phyloP scores from a whole-genome alignment of 30 jellyfish, hydroid and myxozoan species.

The Turritopsis rubra region DNA sequence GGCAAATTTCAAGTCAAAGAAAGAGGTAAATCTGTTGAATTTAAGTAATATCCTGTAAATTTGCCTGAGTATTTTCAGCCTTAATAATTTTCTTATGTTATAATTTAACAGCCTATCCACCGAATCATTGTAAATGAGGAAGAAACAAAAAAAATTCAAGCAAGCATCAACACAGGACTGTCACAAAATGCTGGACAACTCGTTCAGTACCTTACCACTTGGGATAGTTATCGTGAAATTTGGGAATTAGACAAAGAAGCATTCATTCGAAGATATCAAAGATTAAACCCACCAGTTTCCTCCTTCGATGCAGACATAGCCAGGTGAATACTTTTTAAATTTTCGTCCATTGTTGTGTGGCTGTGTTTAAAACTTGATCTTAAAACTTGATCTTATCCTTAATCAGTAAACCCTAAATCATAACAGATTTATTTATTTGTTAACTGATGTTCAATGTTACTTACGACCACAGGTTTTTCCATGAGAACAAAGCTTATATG shows the following conservation, averaged over 20 bases:
- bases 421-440: too few species aligned
- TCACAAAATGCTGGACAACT: slow-evolving; percentile 57
- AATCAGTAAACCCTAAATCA: too few species aligned
- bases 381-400: too few species aligned
- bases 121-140: slow-evolving; percentile 77
- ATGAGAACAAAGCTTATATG: too few species aligned
- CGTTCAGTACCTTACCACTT: slow-evolving; percentile 54
- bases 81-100: too few species aligned
- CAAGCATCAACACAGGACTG: slow-evolving; percentile 64
- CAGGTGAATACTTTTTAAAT: slow-evolving; percentile 41
- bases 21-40: too few species aligned
- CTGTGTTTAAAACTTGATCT: too few species aligned
- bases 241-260: slow-evolving; percentile 96
- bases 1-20: slow-evolving; percentile 45
- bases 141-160: slow-evolving; percentile 84
- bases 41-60: too few species aligned
- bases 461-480: too few species aligned
- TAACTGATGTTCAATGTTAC: too few species aligned
- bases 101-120: slow-evolving; percentile 48
- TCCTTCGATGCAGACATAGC: slow-evolving; percentile 97
- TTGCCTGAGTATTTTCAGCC: too few species aligned
- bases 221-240: slow-evolving; percentile 97
- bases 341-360: too few species aligned
- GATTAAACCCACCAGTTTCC: slow-evolving; percentile 88
- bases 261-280: slow-evolving; percentile 74